Percentiles rank a stretch among this genome's conserved stretches.
Conservation (phyloP, 1,140 invertebrate genomes). For the Neodiprion lecontei region DNA sequence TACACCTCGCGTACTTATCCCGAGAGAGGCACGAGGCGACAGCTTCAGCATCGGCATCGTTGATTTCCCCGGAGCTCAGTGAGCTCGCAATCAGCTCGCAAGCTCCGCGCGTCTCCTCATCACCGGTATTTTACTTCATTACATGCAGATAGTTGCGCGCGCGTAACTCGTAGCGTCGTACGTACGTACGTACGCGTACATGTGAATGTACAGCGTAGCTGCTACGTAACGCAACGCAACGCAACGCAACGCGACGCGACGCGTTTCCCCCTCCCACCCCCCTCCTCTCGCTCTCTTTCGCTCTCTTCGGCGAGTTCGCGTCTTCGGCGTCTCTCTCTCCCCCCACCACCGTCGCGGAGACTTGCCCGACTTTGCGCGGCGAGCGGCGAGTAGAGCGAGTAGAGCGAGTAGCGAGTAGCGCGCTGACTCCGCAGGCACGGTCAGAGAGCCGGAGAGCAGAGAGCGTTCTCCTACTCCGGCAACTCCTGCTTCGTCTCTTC, state of each 20-base stretch:
- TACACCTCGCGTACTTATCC: neutral
- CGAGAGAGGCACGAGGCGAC: neutral
- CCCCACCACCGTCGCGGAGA: neutral
- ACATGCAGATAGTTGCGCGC: neutral
- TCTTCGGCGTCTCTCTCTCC: neutral
- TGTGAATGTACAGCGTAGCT: neutral
- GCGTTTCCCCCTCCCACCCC: constrained; percentile 11
- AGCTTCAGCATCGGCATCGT: too few species aligned
- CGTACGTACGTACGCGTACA: neutral
- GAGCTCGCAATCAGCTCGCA: neutral
- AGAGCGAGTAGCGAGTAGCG: neutral
- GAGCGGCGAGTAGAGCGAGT: neutral
- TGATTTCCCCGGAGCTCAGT: neutral
- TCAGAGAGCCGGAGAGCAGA: neutral
- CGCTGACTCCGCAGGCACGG: neutral
- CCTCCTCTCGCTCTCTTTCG: constrained; percentile 14
- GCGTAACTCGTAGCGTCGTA: neutral
- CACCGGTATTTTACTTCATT: too few species aligned
- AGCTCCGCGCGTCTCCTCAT: too few species aligned
- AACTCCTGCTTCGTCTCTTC: constrained; percentile 23
- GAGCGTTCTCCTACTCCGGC: constrained; percentile 21
- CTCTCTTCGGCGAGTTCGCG: constrained; percentile 13
- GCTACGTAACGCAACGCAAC: too few species aligned
- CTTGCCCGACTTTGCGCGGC: neutral
- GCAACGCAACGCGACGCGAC: too few species aligned